Conservation (phyloP, 2,797 vertebrate genomes). For the Serranus cabrilla region DNA sequence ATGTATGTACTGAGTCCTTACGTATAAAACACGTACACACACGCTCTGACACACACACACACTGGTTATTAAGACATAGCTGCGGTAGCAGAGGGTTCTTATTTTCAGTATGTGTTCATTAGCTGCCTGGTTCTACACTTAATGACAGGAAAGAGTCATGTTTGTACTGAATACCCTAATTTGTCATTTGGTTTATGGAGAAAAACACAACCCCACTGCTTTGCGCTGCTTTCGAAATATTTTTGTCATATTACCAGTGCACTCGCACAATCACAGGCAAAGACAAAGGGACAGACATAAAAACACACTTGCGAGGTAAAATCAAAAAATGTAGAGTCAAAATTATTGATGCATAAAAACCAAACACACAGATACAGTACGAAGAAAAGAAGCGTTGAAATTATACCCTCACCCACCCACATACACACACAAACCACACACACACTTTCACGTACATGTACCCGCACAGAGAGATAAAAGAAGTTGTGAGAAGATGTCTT, state of each 20-base stretch:
- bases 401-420: constrained; percentile 32
- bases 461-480: constrained; percentile 73
- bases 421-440: constrained; percentile 22
- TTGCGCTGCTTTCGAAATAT: constrained; percentile 66
- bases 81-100: constrained; percentile 71
- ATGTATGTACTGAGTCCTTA: constrained; percentile 45
- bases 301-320: constrained; percentile 66
- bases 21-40: constrained; percentile 57
- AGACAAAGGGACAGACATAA: constrained; percentile 50
- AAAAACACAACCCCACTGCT: constrained; percentile 71
- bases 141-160: constrained; percentile 85
- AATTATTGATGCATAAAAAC: constrained; percentile 68
- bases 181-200: constrained; percentile 83
- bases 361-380: constrained; percentile 24
- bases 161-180: constrained; percentile 84
- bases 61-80: constrained; percentile 81
- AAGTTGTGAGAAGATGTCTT: constrained; percentile 77
- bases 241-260: constrained; percentile 54
- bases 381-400: constrained; percentile 47
- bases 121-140: constrained; percentile 80
- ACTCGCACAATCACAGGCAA: constrained; percentile 52
- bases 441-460: constrained; percentile 37
- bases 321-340: constrained; percentile 39
- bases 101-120: constrained; percentile 86
- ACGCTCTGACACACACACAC: constrained; percentile 55